These are phyloP conservation scores for Platichthys stellatus DNA, from an alignment of 2,113 vertebrate species.

Conservation along the genomic window DNA sequence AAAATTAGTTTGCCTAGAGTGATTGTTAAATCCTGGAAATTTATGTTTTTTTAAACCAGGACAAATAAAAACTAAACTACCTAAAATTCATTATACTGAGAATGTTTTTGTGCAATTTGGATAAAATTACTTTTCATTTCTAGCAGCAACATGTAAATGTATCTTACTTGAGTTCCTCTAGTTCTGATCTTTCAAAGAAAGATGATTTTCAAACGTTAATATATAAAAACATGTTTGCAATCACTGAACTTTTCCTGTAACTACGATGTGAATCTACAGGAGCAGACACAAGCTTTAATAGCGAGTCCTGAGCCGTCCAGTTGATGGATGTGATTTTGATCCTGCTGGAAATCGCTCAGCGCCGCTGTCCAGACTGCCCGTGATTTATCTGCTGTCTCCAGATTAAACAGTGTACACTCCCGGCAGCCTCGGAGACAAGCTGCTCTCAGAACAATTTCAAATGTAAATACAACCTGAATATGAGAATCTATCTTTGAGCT, in stretches of 20 bases:
- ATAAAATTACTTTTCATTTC: too few species aligned
- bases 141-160: too few species aligned
- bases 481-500: slow-evolving; percentile 60
- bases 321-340: slow-evolving; percentile 64
- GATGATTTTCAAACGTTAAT: not conserved
- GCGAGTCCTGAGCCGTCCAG: not conserved
- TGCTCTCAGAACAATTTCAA: slow-evolving; percentile 60
- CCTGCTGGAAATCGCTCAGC: slow-evolving; percentile 57
- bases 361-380: slow-evolving; percentile 43
- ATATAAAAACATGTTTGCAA: too few species aligned
- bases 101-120: too few species aligned
- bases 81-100: too few species aligned
- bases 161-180: too few species aligned
- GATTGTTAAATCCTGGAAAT: too few species aligned
- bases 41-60: too few species aligned
- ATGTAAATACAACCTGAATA: slow-evolving; percentile 71
- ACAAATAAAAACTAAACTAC: too few species aligned
- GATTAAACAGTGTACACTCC: slow-evolving; percentile 67
- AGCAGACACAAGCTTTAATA: slow-evolving; percentile 39
- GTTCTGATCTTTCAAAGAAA: too few species aligned
- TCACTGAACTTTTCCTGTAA: not conserved
- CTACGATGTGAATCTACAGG: not conserved
- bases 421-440: slow-evolving; percentile 53
- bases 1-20: too few species aligned
- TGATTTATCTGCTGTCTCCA: slow-evolving; percentile 68